Evolutionary conservation across 1,140 invertebrate species (phyloP).

Genomic region (Drosophila navojoa): DNA sequence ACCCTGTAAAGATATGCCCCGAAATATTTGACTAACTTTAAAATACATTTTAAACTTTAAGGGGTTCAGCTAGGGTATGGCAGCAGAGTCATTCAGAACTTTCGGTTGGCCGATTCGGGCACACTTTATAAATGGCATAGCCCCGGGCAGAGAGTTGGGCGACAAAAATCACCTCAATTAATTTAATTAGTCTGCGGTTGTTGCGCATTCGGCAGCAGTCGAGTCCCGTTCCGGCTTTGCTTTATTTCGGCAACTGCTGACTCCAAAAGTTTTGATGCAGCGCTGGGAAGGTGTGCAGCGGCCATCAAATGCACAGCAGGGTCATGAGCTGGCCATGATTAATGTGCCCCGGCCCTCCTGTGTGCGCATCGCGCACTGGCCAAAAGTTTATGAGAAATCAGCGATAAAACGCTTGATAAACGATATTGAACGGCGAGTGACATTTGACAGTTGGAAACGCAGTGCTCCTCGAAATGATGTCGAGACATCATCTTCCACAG

Average conservation of each 20-base stretch:
- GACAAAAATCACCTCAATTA: conserved; percentile 82
- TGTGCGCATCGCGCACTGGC: conserved; percentile 40
- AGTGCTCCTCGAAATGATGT: conserved; percentile 1
- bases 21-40: too few species aligned
- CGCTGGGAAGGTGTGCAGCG: not conserved
- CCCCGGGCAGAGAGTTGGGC: conserved; percentile 32
- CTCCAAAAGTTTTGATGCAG: conserved; percentile 18
- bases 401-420: conserved; percentile 65
- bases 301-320: conserved; percentile 63
- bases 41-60: too few species aligned
- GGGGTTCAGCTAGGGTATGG: not conserved
- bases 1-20: not conserved
- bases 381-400: conserved; percentile 46
- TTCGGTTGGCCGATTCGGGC: conserved; percentile 10
- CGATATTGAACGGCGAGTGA: conserved; percentile 58
- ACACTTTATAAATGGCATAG: conserved; percentile 67
- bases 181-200: conserved; percentile 82
- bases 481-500: conserved; percentile 28
- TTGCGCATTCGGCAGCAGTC: conserved; percentile 47
- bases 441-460: conserved; percentile 60
- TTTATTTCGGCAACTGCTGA: conserved; percentile 22
- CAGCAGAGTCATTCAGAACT: conserved; percentile 25
- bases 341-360: conserved; percentile 22
- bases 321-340: conserved; percentile 56
- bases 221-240: not conserved